phyloP scores from a whole-genome alignment of 2,888 invertebrate genomes.

The Apodemia hepburni region DNA sequence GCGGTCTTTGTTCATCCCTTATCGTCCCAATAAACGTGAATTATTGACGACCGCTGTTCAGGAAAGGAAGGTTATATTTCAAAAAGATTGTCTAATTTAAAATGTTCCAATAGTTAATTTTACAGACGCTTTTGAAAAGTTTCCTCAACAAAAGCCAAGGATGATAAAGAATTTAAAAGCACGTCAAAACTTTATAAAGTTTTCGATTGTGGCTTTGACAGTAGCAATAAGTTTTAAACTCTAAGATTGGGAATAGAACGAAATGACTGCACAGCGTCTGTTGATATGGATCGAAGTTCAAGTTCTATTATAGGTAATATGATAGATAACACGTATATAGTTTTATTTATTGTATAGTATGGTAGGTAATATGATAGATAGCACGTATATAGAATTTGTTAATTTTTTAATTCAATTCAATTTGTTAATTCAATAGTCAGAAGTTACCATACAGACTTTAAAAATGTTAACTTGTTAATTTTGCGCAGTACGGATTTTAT shows the following conservation, averaged over 20 bases:
- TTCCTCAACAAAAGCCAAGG: constrained; percentile 28
- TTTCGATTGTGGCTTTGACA: constrained; percentile 30
- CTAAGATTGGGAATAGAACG: constrained; percentile 21
- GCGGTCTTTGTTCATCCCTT: constrained; percentile 64
- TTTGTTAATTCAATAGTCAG: no score
- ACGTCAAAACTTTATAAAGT: constrained; percentile 26
- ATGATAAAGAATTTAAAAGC: constrained; percentile 31
- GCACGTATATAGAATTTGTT: no score
- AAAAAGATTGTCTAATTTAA: constrained; percentile 73
- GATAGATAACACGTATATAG: no score
- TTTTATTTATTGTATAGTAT: no score
- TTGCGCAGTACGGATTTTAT: no score
- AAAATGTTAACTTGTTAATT: no score
- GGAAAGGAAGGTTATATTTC: constrained; percentile 58
- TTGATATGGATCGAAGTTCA: neutral
- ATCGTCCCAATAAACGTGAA: constrained; percentile 73
- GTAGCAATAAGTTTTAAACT: constrained; percentile 26
- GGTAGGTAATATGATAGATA: no score
- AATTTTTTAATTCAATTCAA: no score
- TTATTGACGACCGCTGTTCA: constrained; percentile 61
- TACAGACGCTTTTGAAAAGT: constrained; percentile 21
- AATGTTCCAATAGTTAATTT: constrained; percentile 39
- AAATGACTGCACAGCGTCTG: constrained; percentile 12
- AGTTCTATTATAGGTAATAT: neutral
- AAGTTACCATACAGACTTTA: no score